These are phyloP conservation scores for Ptyas mucosa DNA, from an alignment of 2,113 vertebrate genomes.

Conservation along the genomic window DNA sequence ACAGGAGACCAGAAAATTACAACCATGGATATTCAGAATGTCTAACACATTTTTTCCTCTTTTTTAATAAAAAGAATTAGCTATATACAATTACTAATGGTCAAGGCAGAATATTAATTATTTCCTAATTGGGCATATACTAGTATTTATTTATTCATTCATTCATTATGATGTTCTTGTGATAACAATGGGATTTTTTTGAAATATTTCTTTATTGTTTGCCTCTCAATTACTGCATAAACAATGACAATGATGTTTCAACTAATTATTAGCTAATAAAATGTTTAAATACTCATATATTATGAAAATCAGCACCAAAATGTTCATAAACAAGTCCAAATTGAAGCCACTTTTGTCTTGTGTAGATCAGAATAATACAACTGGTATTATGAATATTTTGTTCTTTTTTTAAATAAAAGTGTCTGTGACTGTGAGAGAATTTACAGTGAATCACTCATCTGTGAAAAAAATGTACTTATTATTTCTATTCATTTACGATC, in stretches of 20 bases:
- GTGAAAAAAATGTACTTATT: neutral
- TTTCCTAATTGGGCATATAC: neutral
- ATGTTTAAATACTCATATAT: neutral
- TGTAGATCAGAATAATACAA: neutral
- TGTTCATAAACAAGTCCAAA: neutral
- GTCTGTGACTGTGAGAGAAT: neutral
- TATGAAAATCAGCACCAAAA: neutral
- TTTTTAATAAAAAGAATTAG: neutral
- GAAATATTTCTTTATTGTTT: no score
- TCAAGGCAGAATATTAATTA: neutral
- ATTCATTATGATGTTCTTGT: neutral
- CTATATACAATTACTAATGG: neutral
- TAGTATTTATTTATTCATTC: neutral
- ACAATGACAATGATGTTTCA: neutral
- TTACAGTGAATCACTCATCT: neutral
- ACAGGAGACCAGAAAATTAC: neutral
- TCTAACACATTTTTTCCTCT: neutral
- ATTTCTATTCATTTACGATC: neutral
- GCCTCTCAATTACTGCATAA: neutral
- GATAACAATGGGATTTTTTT: neutral
- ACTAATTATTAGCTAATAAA: neutral
- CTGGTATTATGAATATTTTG: neutral
- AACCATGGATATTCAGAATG: neutral
- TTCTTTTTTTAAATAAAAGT: neutral
- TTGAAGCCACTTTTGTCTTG: neutral